Base-by-base conservation (phyloP, 2,113 vertebrate species). In the Epinephelus fuscoguttatus region DNA sequence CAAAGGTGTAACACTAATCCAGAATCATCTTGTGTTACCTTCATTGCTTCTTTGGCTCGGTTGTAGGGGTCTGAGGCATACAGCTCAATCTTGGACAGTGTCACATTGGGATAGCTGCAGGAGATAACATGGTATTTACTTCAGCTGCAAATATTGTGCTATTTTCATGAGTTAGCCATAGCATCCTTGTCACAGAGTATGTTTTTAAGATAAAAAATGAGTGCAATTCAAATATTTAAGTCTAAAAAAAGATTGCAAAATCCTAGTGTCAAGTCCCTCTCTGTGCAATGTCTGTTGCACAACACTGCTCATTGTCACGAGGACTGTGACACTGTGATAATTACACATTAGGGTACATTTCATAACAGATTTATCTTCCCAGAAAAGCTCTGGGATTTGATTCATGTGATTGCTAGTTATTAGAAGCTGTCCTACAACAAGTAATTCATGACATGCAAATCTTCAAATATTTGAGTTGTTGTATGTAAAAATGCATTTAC, bases 61-160 rank as follows among this genome's bases (percentile, higher is more conserved):
- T 95, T 94, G 50, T 96, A 98, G 0, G 94, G 90, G 53, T 97
- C 96, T 18, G 95, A 79, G 27, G 95, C 89, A 59, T 97, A 95
- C 0, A 90, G 25, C 30, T 95, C 93, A 42, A 84, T 75, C 81
- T 95, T 93, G 70, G 96, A 97, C 89, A 97, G 95, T 13, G 97
- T 97, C 68, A 97, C n/a, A 68, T 96, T 96, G 82, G 96, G 89
- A 81, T 96, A 98, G 85, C 96, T 97, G 74, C 75, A 77, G 82
- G 66, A 88, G 88, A 90, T 21, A 27, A 62, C 4, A 50, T 2
- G 4, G 15, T 12, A 50, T 42, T 57, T n/a, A 49, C 53, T 14
- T 71, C 18, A 56, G 18, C 9, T 60, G 33, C 45, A 37, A 10
- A 40, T 45, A 47, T 21, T 56, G 37, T 56, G 6, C 56, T 21